These are phyloP conservation scores for Hirudo medicinalis DNA, from an alignment of 1,140 invertebrate species.

Conservation along the genomic window DNA sequence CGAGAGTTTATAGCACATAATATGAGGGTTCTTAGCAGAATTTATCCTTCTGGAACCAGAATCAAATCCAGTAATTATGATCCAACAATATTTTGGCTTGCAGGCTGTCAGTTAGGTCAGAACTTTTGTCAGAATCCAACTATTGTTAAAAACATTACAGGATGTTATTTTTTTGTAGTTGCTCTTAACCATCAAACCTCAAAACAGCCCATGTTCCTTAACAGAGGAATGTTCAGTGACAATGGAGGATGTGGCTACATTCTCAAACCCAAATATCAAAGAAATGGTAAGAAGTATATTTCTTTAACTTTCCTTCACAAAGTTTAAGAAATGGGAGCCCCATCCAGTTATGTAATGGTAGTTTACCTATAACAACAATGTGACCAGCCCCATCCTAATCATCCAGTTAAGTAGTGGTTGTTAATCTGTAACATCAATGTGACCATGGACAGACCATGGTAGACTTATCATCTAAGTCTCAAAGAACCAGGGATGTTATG, in stretches of 20 bases:
- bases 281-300: constrained; percentile 27
- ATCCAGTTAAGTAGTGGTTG: too few relatives aligned
- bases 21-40: not conserved
- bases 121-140: not conserved
- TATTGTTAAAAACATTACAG: not conserved
- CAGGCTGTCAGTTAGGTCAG: not conserved
- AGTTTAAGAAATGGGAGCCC: too few relatives aligned
- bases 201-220: constrained; percentile 33
- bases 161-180: constrained; percentile 28
- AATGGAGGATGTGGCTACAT: constrained; percentile 40
- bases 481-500: too few relatives aligned
- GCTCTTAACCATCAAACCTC: constrained; percentile 39
- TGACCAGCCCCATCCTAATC: too few relatives aligned
- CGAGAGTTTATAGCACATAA: not conserved
- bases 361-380: too few relatives aligned
- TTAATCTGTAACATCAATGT: too few relatives aligned
- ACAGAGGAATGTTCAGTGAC: constrained; percentile 35
- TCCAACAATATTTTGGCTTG: not conserved
- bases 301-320: not conserved
- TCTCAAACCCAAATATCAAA: constrained; percentile 37
- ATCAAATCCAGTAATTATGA: constrained; percentile 10
- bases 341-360: too few relatives aligned
- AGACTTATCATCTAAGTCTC: too few relatives aligned
- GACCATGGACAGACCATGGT: too few relatives aligned
- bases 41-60: constrained; percentile 6